Evolutionary conservation across 2,888 invertebrate species (phyloP).

Genomic region (Lypha dubia): DNA sequence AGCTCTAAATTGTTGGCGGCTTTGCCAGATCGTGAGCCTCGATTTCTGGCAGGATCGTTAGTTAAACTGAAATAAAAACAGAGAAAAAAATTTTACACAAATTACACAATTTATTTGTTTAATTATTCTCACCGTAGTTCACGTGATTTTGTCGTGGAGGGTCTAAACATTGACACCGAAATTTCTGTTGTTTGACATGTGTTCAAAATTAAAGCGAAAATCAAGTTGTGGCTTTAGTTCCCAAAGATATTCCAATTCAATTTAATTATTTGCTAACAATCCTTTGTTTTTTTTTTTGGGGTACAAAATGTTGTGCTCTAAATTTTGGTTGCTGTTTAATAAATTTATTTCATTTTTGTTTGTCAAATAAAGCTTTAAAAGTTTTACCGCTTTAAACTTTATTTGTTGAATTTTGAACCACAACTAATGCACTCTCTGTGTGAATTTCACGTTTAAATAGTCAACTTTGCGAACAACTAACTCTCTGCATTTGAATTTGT

Average conservation of each 20-base stretch:
- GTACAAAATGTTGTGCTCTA: neutral
- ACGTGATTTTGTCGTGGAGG: conserved; percentile 77
- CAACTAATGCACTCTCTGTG: conserved; percentile 77
- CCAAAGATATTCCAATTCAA: conserved; percentile 24
- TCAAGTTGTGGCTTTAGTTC: conserved; percentile 48
- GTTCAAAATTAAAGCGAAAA: conserved; percentile 41
- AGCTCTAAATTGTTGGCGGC: conserved; percentile 83
- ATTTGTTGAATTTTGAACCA: conserved; percentile 73
- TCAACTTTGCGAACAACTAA: conserved; percentile 6
- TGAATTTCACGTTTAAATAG: conserved; percentile 78
- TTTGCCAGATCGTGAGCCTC: conserved; percentile 83
- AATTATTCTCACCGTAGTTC: conserved; percentile 75
- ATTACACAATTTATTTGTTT: neutral
- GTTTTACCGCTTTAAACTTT: conserved; percentile 73
- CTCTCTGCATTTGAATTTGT: conserved; percentile 36
- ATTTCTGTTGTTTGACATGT: conserved; percentile 62
- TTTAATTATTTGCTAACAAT: conserved; percentile 22
- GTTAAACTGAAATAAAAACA: conserved; percentile 78
- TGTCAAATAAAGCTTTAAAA: neutral
- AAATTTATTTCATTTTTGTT: conserved; percentile 10
- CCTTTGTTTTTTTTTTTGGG: conserved; percentile 1
- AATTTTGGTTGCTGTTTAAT: neutral
- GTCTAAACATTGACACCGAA: conserved; percentile 83
- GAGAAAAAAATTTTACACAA: neutral
- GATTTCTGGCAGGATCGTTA: conserved; percentile 80